A percentile compares a stretch with the other conserved stretches of the same genome.
phyloP scores from a whole-genome alignment of 1,140 invertebrate genomes.

The Bursaphelenchus mucronatus region DNA sequence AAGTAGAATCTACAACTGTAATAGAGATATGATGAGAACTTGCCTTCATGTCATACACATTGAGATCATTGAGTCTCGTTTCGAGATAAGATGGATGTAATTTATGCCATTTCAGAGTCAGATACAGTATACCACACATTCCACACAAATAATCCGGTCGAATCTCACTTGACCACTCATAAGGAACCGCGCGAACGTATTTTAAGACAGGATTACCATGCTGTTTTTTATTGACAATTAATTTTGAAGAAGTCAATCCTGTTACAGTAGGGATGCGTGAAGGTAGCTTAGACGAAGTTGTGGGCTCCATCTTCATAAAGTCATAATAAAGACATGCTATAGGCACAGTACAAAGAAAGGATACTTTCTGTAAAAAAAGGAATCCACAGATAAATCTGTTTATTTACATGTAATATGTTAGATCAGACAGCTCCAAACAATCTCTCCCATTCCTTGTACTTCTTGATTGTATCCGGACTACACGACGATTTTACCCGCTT shows the following conservation, averaged over 20 bases:
- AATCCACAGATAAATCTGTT: too few species aligned
- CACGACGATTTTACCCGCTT: slow-evolving; percentile 3
- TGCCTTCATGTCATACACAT: slow-evolving; percentile 38
- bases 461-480: slow-evolving; percentile 7
- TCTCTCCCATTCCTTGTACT: slow-evolving; percentile 7
- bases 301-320: too few species aligned
- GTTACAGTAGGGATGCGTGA: too few species aligned
- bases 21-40: slow-evolving; percentile 6
- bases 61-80: slow-evolving; percentile 44
- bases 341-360: too few species aligned
- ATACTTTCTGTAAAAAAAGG: too few species aligned
- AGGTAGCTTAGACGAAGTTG: too few species aligned
- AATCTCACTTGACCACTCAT: slow-evolving; percentile 56
- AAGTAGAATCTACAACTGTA: slow-evolving; percentile 45
- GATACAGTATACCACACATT: slow-evolving; percentile 51
- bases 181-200: slow-evolving; percentile 58
- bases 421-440: slow-evolving; percentile 5
- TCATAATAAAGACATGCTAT: too few species aligned
- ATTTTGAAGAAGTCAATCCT: slow-evolving; percentile 9
- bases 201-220: slow-evolving; percentile 58
- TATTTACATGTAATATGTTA: too few species aligned
- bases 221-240: slow-evolving; percentile 52
- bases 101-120: slow-evolving; percentile 57
- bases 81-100: slow-evolving; percentile 57
- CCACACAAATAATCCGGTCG: slow-evolving; percentile 50